phyloP scores from a whole-genome alignment of 2,113 vertebrate species.

The Paralichthys olivaceus region DNA sequence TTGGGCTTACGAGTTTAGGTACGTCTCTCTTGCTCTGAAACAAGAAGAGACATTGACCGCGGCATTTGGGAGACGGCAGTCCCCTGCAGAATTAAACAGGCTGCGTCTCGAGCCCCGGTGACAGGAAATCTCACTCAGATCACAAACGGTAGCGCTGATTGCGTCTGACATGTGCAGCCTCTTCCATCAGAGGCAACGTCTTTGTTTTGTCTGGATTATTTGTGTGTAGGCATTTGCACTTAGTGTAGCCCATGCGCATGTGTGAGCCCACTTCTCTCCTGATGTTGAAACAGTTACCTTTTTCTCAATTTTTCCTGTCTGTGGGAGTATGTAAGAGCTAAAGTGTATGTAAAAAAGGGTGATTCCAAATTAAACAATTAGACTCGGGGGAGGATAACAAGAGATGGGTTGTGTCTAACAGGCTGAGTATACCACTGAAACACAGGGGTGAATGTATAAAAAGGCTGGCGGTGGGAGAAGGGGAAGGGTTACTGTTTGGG shows the following conservation, averaged over 20 bases:
- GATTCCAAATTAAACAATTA: slow-evolving; percentile 65
- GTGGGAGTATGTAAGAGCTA: slow-evolving; percentile 45
- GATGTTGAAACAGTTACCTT: slow-evolving; percentile 68
- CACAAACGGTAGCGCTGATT: slow-evolving; percentile 75
- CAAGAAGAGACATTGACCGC: slow-evolving; percentile 69
- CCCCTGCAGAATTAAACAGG: slow-evolving; percentile 78
- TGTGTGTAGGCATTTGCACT: slow-evolving; percentile 46
- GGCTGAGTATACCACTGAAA: slow-evolving; percentile 23
- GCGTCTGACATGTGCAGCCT: slow-evolving; percentile 76
- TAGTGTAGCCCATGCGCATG: slow-evolving; percentile 1
- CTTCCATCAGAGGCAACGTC: slow-evolving; percentile 64
- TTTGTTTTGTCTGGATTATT: slow-evolving; percentile 77
- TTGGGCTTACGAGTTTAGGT: slow-evolving; percentile 52
- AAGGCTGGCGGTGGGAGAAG: slow-evolving; percentile 54
- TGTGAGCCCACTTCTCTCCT: slow-evolving; percentile 32
- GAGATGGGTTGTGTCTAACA: slow-evolving; percentile 35
- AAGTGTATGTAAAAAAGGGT: slow-evolving; percentile 42
- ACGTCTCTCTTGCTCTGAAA: slow-evolving; percentile 56
- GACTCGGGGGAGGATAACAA: slow-evolving; percentile 37
- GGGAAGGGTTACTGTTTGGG: slow-evolving; percentile 74
- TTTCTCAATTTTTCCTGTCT: slow-evolving; percentile 54
- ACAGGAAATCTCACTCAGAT: slow-evolving; percentile 82
- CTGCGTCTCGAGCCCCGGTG: slow-evolving; percentile 62
- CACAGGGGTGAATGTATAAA: slow-evolving; percentile 53
- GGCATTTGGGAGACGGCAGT: slow-evolving; percentile 58